phyloP scores from a whole-genome alignment of 2,888 invertebrate species.

The Hyposoter didymator region DNA sequence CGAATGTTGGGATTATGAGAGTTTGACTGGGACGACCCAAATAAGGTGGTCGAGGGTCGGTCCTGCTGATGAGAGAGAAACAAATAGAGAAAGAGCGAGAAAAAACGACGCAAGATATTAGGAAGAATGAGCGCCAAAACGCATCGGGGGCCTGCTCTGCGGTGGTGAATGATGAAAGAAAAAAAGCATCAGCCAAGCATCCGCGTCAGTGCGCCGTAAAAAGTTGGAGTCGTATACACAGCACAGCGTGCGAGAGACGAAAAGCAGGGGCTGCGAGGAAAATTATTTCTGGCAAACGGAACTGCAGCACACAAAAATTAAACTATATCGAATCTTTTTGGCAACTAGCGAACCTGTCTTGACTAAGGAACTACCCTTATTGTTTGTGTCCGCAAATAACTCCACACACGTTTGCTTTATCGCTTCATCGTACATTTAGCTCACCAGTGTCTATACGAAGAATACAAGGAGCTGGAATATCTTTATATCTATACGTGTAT shows the following conservation, averaged over 20 bases:
- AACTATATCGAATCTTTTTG: constrained; percentile 69
- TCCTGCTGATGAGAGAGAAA: constrained; percentile 22
- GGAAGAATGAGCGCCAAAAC: constrained; percentile 48
- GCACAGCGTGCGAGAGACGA: not conserved
- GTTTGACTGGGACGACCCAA: constrained; percentile 32
- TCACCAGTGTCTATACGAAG: constrained; percentile 32
- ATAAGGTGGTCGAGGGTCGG: constrained; percentile 30
- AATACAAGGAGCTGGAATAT: constrained; percentile 53
- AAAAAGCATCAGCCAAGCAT: constrained; percentile 34
- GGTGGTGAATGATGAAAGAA: constrained; percentile 45
- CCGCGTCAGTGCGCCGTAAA: constrained; percentile 32
- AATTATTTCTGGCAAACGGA: constrained; percentile 77
- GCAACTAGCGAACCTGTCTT: constrained; percentile 37
- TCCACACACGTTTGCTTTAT: constrained; percentile 17
- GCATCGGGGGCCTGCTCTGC: constrained; percentile 49
- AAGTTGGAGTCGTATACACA: constrained; percentile 34
- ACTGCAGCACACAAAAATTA: constrained; percentile 74
- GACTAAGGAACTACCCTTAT: constrained; percentile 47
- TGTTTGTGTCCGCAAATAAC: constrained; percentile 15
- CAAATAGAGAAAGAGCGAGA: constrained; percentile 15
- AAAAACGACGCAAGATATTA: constrained; percentile 8
- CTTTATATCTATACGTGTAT: not conserved
- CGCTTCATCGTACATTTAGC: constrained; percentile 23
- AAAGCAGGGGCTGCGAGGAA: constrained; percentile 46
- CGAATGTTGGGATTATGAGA: constrained; percentile 11